Conservation (phyloP, 2,797 vertebrate genomes). For the Philypnodon macrostomus region DNA sequence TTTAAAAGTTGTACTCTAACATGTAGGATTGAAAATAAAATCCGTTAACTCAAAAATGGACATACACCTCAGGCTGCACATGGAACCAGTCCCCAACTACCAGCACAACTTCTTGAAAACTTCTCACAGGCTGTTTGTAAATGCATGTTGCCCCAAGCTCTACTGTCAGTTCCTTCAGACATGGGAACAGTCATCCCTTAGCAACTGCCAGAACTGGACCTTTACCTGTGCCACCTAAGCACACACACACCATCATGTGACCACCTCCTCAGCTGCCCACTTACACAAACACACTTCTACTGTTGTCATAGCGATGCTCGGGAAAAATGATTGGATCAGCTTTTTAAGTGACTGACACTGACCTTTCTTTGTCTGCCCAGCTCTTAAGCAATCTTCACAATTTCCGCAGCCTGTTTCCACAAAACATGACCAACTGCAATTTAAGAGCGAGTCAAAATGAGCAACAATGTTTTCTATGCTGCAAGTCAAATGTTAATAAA, state of each 20-base stretch:
- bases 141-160: slow-evolving; percentile 14
- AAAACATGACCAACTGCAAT: background rate
- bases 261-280: slow-evolving; percentile 14
- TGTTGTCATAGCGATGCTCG: slow-evolving; percentile 30
- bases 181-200: slow-evolving; percentile 20
- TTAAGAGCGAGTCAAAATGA: background rate
- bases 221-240: slow-evolving; percentile 28
- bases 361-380: slow-evolving; percentile 21
- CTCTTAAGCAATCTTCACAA: background rate
- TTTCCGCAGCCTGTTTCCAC: background rate
- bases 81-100: background rate
- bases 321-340: slow-evolving; percentile 49
- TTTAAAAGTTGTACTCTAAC: slow-evolving; percentile 2
- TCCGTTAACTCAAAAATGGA: background rate
- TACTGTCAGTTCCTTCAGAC: slow-evolving; percentile 35
- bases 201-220: slow-evolving; percentile 30
- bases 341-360: slow-evolving; percentile 26
- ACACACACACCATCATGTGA: slow-evolving; percentile 42
- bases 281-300: slow-evolving; percentile 14
- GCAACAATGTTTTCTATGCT: background rate
- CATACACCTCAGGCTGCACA: background rate
- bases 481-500: background rate
- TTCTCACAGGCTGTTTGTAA: slow-evolving; percentile 10
- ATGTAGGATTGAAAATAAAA: no score
- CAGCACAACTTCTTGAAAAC: background rate